Base-by-base conservation (phyloP, 2,113 vertebrate species). In the Sylvilagus bachmani region DNA sequence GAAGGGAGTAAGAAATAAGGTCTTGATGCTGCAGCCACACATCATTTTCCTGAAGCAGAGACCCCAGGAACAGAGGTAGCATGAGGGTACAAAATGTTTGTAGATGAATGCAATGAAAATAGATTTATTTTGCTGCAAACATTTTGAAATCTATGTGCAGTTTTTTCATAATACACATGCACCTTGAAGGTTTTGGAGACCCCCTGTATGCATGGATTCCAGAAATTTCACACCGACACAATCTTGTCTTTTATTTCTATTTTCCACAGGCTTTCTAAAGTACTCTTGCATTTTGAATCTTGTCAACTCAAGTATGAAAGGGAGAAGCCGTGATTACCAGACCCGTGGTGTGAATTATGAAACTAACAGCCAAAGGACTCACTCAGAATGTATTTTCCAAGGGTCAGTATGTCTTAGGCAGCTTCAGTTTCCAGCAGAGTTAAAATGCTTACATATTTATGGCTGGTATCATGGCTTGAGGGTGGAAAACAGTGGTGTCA, bases 1-100 rank as follows among this genome's bases (percentile, higher is more conserved):
- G 1, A 62, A 89, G 21, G 36, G 8, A 53, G 73, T 53, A 96
- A 96, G 24, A 89, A 93, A 93, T 94, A 71, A 87, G 55, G 49
- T 29, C 21, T 96, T 90, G 38, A 31, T 80, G 74, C 31, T 62
- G 36, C 25, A 82, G 27, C 12, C 89, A 84, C 77, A 92, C 92
- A 95, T 95, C 31, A 69, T 38, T 94, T 64, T 75, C 5, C 74
- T 74, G 82, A 70, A 27, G 69, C 62, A 82, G 19, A 95, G 17
- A 77, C 70, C 27, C 66, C 51, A 95, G 82, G 94, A 88, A 83
- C 81, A 94, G 31, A 61, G 58, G 24, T 79, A 38, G 24, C 38
- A 95, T 58, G 55, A 58, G 55, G 55, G 55, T 58, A 21, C 44
- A 58, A 17, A 58, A 16, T 58, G 14, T 58, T 14, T 19, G 19